phyloP scores from a whole-genome alignment of 64 coral and sea anemone species.

The Catalaphyllia jardinei region DNA sequence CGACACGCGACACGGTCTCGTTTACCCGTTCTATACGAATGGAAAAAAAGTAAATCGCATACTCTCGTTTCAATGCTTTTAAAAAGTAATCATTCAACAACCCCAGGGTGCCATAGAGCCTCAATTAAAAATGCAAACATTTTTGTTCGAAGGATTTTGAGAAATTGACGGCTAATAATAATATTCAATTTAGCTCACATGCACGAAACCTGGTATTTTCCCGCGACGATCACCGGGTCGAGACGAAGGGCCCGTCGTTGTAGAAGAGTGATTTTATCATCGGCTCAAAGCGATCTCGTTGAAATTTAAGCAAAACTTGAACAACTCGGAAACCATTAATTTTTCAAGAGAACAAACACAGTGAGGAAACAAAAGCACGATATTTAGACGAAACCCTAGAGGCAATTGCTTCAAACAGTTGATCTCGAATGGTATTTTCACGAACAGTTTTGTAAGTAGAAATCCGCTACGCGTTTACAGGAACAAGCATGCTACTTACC shows the following conservation, averaged over 20 bases:
- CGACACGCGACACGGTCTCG: background rate
- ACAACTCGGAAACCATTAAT: constrained; percentile 26
- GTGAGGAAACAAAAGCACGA: background rate
- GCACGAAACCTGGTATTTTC: background rate
- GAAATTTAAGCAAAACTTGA: background rate
- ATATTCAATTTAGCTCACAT: background rate
- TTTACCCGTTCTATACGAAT: background rate
- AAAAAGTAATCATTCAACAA: background rate
- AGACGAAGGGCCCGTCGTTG: background rate
- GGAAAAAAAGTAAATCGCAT: background rate
- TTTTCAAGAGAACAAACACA: constrained; percentile 13
- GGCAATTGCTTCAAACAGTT: background rate
- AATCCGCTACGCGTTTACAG: background rate
- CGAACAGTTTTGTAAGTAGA: too few relatives aligned
- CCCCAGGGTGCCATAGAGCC: background rate
- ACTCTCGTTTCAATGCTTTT: background rate
- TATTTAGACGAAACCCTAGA: background rate
- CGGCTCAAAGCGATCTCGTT: background rate
- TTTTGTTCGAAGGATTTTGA: background rate
- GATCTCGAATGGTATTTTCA: too few relatives aligned
- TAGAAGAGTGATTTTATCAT: background rate
- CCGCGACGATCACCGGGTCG: background rate
- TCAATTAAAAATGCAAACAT: constrained; percentile 32
- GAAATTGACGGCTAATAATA: background rate
- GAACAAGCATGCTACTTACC: constrained; percentile 33